Evolutionary conservation across 2,888 invertebrate species (phyloP).

Genomic region (Cephus pulcher): DNA sequence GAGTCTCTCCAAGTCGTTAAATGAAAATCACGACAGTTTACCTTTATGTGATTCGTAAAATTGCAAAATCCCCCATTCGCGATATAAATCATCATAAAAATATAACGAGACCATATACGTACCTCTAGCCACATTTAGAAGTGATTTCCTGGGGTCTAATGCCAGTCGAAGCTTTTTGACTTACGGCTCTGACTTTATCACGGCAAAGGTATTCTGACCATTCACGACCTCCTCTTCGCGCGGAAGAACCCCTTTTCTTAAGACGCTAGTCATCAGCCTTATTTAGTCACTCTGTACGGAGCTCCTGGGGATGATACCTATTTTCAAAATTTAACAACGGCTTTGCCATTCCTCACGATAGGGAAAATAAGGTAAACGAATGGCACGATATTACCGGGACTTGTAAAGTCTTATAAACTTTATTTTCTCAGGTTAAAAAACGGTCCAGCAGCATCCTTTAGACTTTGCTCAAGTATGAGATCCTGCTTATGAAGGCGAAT

Average conservation of each 20-base stretch:
- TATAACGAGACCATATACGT: background rate
- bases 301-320: background rate
- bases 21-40: background rate
- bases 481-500: background rate
- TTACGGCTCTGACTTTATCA: background rate
- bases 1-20: background rate
- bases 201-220: background rate
- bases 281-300: background rate
- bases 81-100: background rate
- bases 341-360: slow-evolving; percentile 12
- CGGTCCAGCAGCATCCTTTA: background rate
- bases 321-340: background rate
- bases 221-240: background rate
- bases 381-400: slow-evolving; percentile 8
- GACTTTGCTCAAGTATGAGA: background rate
- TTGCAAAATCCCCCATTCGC: background rate
- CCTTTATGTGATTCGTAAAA: background rate
- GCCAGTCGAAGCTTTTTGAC: background rate
- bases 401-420: slow-evolving; percentile 11
- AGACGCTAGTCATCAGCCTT: background rate
- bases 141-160: background rate
- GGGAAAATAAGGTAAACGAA: slow-evolving; percentile 3
- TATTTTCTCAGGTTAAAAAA: background rate
- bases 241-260: background rate
- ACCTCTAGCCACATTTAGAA: background rate